Evolutionary conservation across 2,888 invertebrate species (phyloP), one percentile per base, ranked within the genome.

Genomic region (Polydesmus complanatus): DNA sequence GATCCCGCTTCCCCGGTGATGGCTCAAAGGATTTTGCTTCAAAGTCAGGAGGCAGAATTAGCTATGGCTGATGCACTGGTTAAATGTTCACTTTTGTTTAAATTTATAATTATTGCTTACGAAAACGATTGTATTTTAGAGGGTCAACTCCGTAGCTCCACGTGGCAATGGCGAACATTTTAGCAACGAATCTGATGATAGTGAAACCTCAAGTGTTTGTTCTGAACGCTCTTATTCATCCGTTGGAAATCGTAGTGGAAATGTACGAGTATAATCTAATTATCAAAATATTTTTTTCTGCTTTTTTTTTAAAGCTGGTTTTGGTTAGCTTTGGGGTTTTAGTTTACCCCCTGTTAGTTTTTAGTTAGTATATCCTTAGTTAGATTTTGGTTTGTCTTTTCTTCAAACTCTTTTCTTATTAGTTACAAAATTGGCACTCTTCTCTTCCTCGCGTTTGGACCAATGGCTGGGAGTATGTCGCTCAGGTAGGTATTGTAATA

Each of bases 161-260:
- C 51, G 62, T 27, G 63, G 64, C 53, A 61, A 65, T 18, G 67
- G 63, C 57, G 65, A 64, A 61, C 62, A 65, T 14, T 67, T 65
- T 62, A 66, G 68, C 48, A 68, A 91, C 69, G 85, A 85, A 69
- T 85, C 85, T 18, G 86, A 86, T 68, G 91, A 92, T 70, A 91
- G 93, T 8, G 95, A 96, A 74, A 94, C 93, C 0, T 95, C 94
- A 55, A 94, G 93, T 70, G 86, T 96, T 14, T 94, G 94, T 73
- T 95, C 94, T 0, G 95, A 95, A 69, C 78, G 89, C 27, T 90
- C 90, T 57, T 82, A 86, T 67, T 88, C 90, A 73, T 88, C 88
- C 1, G 87, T 81, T 68, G 81, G 87, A 63, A 78, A 37, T 37
- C 5, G 88, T 67, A 84, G 81, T 48, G 83, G 86, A 68, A 90